A percentile compares a stretch with the other conserved stretches of the same genome.
Conservation (phyloP, 37 sponge, comb jelly and placozoan species). For the Petrosia ficiformis region DNA sequence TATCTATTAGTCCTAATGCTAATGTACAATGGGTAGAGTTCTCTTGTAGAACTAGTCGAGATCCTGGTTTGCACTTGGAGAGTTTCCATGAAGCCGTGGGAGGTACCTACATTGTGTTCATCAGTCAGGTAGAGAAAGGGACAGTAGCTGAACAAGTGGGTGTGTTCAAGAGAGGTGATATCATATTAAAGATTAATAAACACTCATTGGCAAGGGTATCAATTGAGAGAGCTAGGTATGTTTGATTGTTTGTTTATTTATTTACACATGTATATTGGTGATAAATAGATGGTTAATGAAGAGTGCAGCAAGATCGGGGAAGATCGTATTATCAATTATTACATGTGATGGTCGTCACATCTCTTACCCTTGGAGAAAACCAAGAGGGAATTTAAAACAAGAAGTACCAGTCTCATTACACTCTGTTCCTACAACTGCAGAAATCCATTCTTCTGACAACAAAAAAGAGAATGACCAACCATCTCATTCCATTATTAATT, state of each 20-base stretch:
- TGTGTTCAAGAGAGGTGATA: constrained; percentile 57
- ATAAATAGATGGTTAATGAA: constrained; percentile 73
- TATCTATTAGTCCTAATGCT: constrained; percentile 4
- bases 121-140: constrained; percentile 56
- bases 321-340: constrained; percentile 30
- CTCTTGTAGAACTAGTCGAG: constrained; percentile 10
- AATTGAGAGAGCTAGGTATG: constrained; percentile 75
- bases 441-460: constrained; percentile 2
- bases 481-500: constrained; percentile 7
- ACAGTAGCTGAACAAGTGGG: constrained; percentile 43
- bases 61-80: constrained; percentile 56
- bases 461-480: background rate
- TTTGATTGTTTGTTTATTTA: background rate
- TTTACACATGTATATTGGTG: background rate
- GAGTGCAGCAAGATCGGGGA: constrained; percentile 57
- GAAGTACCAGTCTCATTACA: background rate
- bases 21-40: constrained; percentile 32
- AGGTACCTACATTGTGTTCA: constrained; percentile 13
- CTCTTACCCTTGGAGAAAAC: background rate
- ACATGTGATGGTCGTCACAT: background rate
- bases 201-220: constrained; percentile 49
- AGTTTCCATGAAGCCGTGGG: constrained; percentile 15
- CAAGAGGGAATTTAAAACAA: background rate
- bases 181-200: constrained; percentile 64
- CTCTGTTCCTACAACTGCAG: background rate